Evolutionary conservation across 2,888 invertebrate species (phyloP), one percentile per base, ranked within the genome.

Genomic region (Drosophila vallismaia): DNA sequence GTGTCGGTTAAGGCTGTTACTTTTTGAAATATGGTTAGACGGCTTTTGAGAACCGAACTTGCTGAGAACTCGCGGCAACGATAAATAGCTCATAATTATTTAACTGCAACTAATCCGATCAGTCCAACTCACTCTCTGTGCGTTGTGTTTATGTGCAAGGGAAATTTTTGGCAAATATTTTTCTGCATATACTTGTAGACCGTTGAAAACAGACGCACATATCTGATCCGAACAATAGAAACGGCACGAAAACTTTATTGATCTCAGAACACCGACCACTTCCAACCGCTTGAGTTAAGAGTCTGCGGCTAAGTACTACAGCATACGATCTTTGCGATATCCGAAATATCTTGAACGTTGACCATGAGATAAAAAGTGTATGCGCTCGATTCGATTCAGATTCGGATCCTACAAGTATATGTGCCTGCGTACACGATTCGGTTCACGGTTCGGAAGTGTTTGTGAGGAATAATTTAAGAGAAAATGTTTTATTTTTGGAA

Each of bases 301-400:
- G 52, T 63, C 64, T 63, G 63, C 46, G 45, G 26, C 52, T 53
- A 64, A 64, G 64, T 60, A 50, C 54, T 53, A 45, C 44, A 60
- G 60, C 69, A 54, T 70, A 45, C 62, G 68, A 64, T 51, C 71
- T 74, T 76, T 44, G 69, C 76, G 58, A 79, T 54, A 62, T 71
- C 52, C 71, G 69, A 71, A 66, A 74, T 75, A 77, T 88, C 75
- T 70, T 76, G 70, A 6, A 78, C 76, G 79, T 78, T 89, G 88
- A 82, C 89, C 89, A 87, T 89, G 89, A 88, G 80, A 83, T 86
- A 79, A 58, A 62, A 70, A 74, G 76, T 79, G 77, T 82, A 71
- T 80, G 76, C 74, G 71, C 77, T 76, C 72, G 79, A 79, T 77
- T 77, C n/a, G 63, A 76, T 77, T 85, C 77, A 50, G 56, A 26